phyloP scores from a whole-genome alignment of 2,797 vertebrate genomes.

The Cynodonichthys magdalenae region DNA sequence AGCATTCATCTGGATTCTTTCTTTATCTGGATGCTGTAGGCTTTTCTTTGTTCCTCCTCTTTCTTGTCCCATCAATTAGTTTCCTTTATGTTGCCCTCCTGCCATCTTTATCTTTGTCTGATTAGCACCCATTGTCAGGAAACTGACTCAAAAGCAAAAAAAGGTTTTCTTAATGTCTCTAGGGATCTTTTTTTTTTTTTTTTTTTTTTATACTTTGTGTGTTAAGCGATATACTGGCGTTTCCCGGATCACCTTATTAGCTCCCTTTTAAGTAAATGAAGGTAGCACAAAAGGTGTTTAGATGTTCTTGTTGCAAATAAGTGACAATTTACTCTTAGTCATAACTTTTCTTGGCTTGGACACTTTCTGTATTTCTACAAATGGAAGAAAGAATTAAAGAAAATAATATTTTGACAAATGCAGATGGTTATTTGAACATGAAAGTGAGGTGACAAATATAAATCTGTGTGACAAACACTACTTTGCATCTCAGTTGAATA shows the following conservation, averaged over 20 bases:
- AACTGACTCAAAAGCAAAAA: slow-evolving; percentile 22
- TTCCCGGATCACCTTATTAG: slow-evolving; percentile 37
- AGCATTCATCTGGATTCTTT: slow-evolving; percentile 36
- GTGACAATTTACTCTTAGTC: slow-evolving; percentile 11
- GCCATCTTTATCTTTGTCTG: slow-evolving; percentile 37
- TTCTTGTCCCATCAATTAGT: slow-evolving; percentile 37
- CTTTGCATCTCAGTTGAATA: no score
- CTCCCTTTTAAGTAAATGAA: slow-evolving; percentile 17
- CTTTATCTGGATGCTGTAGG: slow-evolving; percentile 37
- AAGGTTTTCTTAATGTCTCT: slow-evolving; percentile 21
- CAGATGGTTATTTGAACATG: neutral
- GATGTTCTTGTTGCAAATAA: slow-evolving; percentile 35
- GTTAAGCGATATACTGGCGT: slow-evolving; percentile 10
- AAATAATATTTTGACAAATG: neutral
- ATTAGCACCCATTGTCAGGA: slow-evolving; percentile 38
- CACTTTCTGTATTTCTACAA: slow-evolving; percentile 7
- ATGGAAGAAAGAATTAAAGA: neutral
- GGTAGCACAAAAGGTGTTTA: slow-evolving; percentile 13
- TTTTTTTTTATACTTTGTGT: neutral
- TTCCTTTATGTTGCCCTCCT: slow-evolving; percentile 35
- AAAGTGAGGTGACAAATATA: no score
- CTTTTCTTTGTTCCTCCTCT: slow-evolving; percentile 28
- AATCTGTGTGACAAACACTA: no score
- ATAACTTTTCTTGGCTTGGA: slow-evolving; percentile 3
- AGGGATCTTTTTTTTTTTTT: slow-evolving; percentile 7